phyloP scores from a whole-genome alignment of 2,888 invertebrate species.

The Teleiodes luculella region DNA sequence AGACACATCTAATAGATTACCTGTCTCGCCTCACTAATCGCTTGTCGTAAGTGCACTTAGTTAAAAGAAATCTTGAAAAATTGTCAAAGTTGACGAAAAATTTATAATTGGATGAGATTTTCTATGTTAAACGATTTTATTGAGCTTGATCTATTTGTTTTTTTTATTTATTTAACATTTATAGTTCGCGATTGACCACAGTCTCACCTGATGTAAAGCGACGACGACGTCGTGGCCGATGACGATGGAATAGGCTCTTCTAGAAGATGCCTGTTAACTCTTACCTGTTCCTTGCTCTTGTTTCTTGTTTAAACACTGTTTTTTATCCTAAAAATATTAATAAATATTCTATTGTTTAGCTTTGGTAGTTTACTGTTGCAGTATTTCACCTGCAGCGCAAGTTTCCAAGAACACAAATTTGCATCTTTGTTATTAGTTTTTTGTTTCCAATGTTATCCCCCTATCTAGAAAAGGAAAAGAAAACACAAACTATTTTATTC shows the following conservation, averaged over 20 bases:
- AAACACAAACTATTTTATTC: neutral
- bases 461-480: neutral
- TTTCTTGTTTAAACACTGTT: too few species aligned
- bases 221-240: too few species aligned
- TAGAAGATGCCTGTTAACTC: too few species aligned
- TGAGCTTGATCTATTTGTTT: too few species aligned
- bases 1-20: neutral
- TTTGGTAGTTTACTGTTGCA: neutral
- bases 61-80: neutral
- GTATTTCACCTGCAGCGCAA: neutral
- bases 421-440: neutral
- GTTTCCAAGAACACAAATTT: constrained; percentile 1
- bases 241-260: too few species aligned
- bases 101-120: too few species aligned
- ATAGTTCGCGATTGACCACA: too few species aligned
- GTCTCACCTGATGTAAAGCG: too few species aligned
- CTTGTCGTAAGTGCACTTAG: neutral
- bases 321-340: neutral
- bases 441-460: neutral
- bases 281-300: too few species aligned
- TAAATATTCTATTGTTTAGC: constrained; percentile 1
- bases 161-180: too few species aligned
- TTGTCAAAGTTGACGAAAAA: too few species aligned
- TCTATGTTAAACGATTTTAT: too few species aligned
- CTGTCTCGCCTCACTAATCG: neutral